Conservation (phyloP, 2,797 vertebrate species). For the Hyperoplus immaculatus region DNA sequence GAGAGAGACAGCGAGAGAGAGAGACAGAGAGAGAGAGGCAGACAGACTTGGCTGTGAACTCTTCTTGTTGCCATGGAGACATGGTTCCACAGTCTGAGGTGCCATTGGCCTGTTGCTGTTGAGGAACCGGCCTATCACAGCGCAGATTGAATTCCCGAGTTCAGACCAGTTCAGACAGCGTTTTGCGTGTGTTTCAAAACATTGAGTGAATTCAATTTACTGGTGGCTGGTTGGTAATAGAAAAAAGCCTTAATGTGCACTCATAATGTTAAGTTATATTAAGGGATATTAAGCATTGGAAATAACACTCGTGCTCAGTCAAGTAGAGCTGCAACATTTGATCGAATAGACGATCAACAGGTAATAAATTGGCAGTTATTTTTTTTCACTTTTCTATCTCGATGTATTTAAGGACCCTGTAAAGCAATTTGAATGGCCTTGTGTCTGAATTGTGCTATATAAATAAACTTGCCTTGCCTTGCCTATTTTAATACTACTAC, state of each 20-base stretch:
- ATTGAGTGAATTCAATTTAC: constrained; percentile 16
- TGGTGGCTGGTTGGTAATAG: neutral
- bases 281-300: neutral
- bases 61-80: constrained; percentile 75
- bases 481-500: too few relatives aligned
- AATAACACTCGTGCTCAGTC: neutral
- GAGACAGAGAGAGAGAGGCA: constrained; percentile 37
- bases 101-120: constrained; percentile 61
- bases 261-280: neutral
- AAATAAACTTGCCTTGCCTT: too few relatives aligned
- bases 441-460: too few relatives aligned
- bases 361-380: neutral
- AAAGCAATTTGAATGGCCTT: too few relatives aligned
- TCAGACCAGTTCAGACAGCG: constrained; percentile 16
- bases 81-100: constrained; percentile 19
- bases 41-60: constrained; percentile 50
- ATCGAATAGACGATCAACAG: neutral
- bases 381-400: neutral
- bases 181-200: constrained; percentile 17
- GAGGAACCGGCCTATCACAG: constrained; percentile 53
- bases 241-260: neutral
- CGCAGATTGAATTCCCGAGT: constrained; percentile 14
- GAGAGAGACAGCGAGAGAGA: constrained; percentile 40
- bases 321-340: neutral
- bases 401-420: too few relatives aligned